Base-by-base conservation (phyloP, 2,888 invertebrate species). In the Ametastegia equiseti region DNA sequence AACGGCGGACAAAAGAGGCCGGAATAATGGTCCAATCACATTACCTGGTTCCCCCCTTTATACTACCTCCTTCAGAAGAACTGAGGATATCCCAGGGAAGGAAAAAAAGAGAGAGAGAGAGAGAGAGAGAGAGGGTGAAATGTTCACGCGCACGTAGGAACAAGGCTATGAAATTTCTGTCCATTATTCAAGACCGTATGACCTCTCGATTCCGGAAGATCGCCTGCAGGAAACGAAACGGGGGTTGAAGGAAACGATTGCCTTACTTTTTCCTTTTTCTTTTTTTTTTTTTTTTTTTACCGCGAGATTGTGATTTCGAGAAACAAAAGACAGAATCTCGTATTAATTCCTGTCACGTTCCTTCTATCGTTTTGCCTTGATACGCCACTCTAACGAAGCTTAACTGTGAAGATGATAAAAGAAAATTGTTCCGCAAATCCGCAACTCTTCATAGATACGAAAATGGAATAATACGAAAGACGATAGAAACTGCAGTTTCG, bases 11-110 rank as follows among this genome's bases (percentile, higher is more conserved):
- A 42, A 57, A 78, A 63, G 78, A 78, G 78, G 60, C 60, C 45
- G 78, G 60, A 78, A 78, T 60, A 78, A 78, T 54, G 77, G 27
- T 60, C 78, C 78, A 78, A 78, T 78, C 78, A 78, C 78, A 60
- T 78, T 78, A 78, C 63, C 57, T 78, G 42, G n/a, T 23, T 39
- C 39, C 67, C 30, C 71, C 45, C 30, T 60, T 4, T 60, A 2
- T 13, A 36, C 19, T 36, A 2, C 19, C 39, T 19, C 36, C 11
- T n/a, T 19, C 23, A 11, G n/a, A n/a, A n/a, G n/a, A n/a, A 23
- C 67, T 23, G 54, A 23, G 15, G 3, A 47, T 5, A 47, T 42
- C 1, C 7, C 9, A 42, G 11, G 42, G 11, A 11, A 42, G 11
- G 3, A 42, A 1, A 42, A 42, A 11, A 42, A 1, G 15, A 54